Evolutionary conservation across 2,797 vertebrate genomes (phyloP).

Genomic region (Naso thynnoides): DNA sequence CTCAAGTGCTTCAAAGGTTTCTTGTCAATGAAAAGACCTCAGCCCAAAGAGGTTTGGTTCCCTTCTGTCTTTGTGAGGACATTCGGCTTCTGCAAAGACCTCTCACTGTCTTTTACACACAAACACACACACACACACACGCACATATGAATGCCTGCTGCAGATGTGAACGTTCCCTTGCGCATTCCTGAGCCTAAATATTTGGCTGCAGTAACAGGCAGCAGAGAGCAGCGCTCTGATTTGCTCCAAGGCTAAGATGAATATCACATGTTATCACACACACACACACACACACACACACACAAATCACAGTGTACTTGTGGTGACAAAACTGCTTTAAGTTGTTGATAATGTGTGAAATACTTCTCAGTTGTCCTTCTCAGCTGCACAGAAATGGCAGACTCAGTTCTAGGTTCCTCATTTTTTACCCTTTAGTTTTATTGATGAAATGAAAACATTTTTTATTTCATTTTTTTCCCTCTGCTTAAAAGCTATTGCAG

Average conservation of each 20-base stretch:
- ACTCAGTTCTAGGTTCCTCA: neutral
- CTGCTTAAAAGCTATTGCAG: neutral
- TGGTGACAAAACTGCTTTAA: constrained; percentile 45
- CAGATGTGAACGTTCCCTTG: constrained; percentile 68
- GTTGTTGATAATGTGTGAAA: constrained; percentile 53
- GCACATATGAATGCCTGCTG: constrained; percentile 51
- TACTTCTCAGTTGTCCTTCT: constrained; percentile 37
- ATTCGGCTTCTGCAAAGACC: constrained; percentile 52
- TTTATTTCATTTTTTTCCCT: neutral
- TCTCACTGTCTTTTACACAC: constrained; percentile 17
- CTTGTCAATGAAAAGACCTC: constrained; percentile 55
- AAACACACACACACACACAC: constrained; percentile 42
- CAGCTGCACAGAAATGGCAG: constrained; percentile 15
- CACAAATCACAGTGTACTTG: constrained; percentile 19
- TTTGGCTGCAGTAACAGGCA: constrained; percentile 65
- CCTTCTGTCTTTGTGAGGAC: constrained; percentile 58
- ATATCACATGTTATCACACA: constrained; percentile 72
- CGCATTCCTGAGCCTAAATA: constrained; percentile 74
- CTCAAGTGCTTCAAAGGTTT: constrained; percentile 10
- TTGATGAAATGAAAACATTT: neutral
- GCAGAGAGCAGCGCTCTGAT: constrained; percentile 56
- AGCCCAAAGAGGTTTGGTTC: constrained; percentile 28
- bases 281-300: constrained; percentile 19
- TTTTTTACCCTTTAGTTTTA: neutral
- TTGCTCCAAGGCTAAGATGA: constrained; percentile 62